Evolutionary conservation across 2,113 vertebrate genomes (phyloP).

Genomic region (Xerus inauris): DNA sequence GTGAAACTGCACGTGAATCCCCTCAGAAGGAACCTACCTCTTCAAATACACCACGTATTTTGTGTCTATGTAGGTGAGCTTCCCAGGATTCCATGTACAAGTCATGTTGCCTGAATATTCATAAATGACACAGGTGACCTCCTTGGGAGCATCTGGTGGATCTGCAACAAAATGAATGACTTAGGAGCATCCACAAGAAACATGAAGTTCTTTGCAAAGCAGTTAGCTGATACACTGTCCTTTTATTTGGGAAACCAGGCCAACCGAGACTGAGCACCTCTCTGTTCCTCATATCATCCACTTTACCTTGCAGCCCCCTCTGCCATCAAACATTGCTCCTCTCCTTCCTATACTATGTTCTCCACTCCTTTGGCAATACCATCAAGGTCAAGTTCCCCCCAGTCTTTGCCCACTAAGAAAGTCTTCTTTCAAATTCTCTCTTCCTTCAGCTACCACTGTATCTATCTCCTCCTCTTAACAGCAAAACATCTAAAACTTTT

Average conservation of each 20-base stretch:
- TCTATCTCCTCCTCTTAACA: neutral
- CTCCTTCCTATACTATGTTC: neutral
- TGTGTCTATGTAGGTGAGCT: conserved; percentile 78
- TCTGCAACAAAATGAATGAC: conserved; percentile 73
- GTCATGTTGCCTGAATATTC: conserved; percentile 80
- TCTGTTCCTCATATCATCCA: neutral
- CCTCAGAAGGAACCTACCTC: conserved; percentile 75
- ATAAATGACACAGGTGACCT: conserved; percentile 82
- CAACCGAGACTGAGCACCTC: neutral
- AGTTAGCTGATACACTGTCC: neutral
- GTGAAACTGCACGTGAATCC: neutral
- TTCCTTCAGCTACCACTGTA: neutral
- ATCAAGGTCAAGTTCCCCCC: neutral
- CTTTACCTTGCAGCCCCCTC: neutral
- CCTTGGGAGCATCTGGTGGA: conserved; percentile 83
- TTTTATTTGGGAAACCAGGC: neutral
- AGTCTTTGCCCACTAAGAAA: neutral
- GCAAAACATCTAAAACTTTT: neutral
- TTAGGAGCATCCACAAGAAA: neutral
- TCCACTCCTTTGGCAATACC: neutral
- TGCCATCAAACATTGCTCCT: neutral
- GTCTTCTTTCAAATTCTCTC: neutral
- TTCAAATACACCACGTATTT: conserved; percentile 77
- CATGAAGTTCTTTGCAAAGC: neutral
- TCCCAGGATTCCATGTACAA: conserved; percentile 81